phyloP scores from a whole-genome alignment of 2,888 invertebrate species.

The Epicampocera succincta region DNA sequence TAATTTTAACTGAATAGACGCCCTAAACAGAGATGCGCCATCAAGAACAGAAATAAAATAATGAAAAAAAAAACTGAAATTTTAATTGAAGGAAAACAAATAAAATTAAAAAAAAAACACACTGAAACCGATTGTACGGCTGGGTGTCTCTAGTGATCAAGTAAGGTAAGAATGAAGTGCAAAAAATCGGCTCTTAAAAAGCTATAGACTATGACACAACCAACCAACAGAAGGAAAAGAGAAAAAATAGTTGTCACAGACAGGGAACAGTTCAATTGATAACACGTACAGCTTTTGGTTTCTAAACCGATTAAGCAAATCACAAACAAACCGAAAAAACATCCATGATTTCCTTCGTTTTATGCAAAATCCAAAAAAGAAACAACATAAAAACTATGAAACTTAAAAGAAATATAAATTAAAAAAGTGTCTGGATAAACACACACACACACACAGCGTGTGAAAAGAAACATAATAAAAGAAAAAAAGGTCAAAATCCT shows the following conservation, averaged over 20 bases:
- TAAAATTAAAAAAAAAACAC: constrained; percentile 2
- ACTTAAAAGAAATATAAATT: no score
- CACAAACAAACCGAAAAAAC: constrained; percentile 6
- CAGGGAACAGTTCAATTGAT: constrained; percentile 13
- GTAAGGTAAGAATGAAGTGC: constrained; percentile 36
- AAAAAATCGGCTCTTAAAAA: constrained; percentile 29
- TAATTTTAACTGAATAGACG: constrained; percentile 46
- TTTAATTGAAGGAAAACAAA: constrained; percentile 3
- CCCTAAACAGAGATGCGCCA: constrained; percentile 17
- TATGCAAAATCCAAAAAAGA: no score
- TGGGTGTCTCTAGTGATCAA: constrained; percentile 18
- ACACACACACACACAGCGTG: constrained; percentile 13
- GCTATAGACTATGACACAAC: neutral
- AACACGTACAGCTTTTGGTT: neutral
- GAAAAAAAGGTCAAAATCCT: constrained; percentile 80
- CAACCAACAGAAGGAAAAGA: neutral
- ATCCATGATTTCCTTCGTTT: constrained; percentile 36
- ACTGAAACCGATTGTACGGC: constrained; percentile 2
- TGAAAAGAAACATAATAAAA: constrained; percentile 67
- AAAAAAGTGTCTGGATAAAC: constrained; percentile 14
- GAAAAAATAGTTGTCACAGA: constrained; percentile 22
- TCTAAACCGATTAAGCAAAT: constrained; percentile 2
- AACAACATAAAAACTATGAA: neutral
- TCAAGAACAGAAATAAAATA: constrained; percentile 4
- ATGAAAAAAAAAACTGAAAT: constrained; percentile 29